Evolutionary conservation across 2,888 invertebrate species (phyloP).

Genomic region (Thelaira solivaga): DNA sequence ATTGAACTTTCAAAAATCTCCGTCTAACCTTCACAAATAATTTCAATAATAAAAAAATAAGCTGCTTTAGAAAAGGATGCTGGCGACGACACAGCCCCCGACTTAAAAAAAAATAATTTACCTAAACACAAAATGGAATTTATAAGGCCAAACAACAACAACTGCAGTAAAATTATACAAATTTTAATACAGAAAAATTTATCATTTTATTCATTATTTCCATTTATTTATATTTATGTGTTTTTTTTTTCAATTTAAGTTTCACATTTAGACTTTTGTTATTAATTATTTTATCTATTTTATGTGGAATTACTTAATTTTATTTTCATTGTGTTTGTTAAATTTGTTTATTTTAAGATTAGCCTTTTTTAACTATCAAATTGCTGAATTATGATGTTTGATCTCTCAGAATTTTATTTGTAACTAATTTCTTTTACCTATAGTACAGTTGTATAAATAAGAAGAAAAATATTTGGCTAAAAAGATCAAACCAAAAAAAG

Average conservation of each 20-base stretch:
- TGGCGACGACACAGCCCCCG: no score
- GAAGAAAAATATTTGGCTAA: slow-evolving; percentile 2
- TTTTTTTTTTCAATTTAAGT: not conserved
- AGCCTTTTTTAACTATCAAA: slow-evolving; percentile 34
- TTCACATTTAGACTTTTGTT: slow-evolving; percentile 5
- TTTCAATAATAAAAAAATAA: no score
- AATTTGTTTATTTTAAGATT: slow-evolving; percentile 38
- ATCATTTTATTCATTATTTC: not conserved
- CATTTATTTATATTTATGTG: slow-evolving; percentile 26
- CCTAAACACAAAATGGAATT: no score
- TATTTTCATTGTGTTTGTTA: slow-evolving; percentile 12
- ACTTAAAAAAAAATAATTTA: no score
- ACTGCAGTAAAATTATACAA: not conserved
- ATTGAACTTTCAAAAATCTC: no score
- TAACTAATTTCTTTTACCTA: not conserved
- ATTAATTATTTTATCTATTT: not conserved
- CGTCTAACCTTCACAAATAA: no score
- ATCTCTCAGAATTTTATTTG: not conserved
- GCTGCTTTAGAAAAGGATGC: no score
- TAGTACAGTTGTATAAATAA: not conserved
- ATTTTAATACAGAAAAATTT: not conserved
- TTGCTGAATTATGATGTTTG: not conserved
- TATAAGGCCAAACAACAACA: no score
- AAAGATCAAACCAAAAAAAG: not conserved
- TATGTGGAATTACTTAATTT: not conserved